A percentile compares a stretch with the other conserved stretches of the same genome.
Evolutionary conservation across 2,888 invertebrate species (phyloP).

Genomic region (Stramonita haemastoma): DNA sequence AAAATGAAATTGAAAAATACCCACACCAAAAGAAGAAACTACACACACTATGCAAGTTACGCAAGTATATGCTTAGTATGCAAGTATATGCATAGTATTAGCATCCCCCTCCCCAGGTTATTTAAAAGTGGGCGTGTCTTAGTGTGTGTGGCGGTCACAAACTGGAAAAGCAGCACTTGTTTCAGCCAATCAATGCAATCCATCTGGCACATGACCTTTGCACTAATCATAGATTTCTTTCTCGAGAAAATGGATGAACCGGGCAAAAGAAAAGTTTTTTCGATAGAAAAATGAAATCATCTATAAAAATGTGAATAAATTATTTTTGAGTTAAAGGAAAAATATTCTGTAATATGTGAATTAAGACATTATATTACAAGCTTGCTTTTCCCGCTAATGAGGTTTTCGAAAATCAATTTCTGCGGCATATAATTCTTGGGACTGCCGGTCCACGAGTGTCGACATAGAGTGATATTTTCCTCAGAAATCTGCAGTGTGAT

Average conservation of each 20-base stretch:
- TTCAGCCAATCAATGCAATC: constrained; percentile 42
- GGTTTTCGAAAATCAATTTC: not conserved
- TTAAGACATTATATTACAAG: not conserved
- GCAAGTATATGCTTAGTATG: no score
- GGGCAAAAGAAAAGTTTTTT: not conserved
- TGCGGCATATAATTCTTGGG: constrained; percentile 1
- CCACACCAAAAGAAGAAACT: no score
- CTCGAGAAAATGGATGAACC: not conserved
- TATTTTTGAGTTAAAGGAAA: no score
- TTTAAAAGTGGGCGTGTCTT: not conserved
- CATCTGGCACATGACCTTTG: constrained; percentile 41
- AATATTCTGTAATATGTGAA: not conserved
- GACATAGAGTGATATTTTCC: not conserved
- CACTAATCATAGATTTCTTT: not conserved
- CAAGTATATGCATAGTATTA: no score
- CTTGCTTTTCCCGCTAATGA: not conserved
- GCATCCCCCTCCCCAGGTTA: not conserved
- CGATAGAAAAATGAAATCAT: constrained; percentile 3
- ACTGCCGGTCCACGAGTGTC: constrained; percentile 42
- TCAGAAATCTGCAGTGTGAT: no score
- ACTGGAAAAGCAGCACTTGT: not conserved
- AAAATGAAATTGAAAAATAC: no score
- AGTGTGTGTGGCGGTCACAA: not conserved
- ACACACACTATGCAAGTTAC: no score
- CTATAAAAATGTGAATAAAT: not conserved